Conservation (phyloP, 2,113 vertebrate species). For the Lasiurus borealis region DNA sequence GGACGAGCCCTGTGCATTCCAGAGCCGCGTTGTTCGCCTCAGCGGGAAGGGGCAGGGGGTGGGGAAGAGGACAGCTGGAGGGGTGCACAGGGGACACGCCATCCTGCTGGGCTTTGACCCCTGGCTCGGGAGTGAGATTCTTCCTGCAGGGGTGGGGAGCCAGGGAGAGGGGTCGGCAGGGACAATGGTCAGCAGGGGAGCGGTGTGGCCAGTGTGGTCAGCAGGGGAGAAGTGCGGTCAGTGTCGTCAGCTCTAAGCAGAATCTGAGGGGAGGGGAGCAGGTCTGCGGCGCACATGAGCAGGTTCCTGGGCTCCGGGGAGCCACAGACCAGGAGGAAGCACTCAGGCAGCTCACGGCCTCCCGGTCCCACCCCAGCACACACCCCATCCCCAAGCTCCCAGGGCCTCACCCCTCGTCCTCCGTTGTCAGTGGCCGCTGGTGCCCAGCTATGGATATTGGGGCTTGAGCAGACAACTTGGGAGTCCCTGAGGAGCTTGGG, state of each 20-base stretch:
- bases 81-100: background rate
- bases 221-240: background rate
- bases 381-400: background rate
- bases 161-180: background rate
- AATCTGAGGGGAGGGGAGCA: background rate
- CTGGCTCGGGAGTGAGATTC: background rate
- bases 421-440: background rate
- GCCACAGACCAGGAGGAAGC: background rate
- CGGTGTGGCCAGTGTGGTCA: background rate
- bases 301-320: background rate
- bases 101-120: background rate
- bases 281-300: background rate
- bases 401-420: background rate
- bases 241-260: background rate
- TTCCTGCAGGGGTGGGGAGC: background rate
- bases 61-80: background rate
- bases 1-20: background rate
- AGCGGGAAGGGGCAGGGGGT: background rate
- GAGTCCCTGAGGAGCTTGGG: background rate
- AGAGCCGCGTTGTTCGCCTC: background rate
- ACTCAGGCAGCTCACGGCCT: background rate
- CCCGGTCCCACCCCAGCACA: background rate
- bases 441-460: background rate
- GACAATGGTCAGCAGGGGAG: background rate
- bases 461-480: background rate